Evolutionary conservation across 2,888 invertebrate species (phyloP), one percentile per base, ranked within the genome.

Genomic region (Macropis europaea): DNA sequence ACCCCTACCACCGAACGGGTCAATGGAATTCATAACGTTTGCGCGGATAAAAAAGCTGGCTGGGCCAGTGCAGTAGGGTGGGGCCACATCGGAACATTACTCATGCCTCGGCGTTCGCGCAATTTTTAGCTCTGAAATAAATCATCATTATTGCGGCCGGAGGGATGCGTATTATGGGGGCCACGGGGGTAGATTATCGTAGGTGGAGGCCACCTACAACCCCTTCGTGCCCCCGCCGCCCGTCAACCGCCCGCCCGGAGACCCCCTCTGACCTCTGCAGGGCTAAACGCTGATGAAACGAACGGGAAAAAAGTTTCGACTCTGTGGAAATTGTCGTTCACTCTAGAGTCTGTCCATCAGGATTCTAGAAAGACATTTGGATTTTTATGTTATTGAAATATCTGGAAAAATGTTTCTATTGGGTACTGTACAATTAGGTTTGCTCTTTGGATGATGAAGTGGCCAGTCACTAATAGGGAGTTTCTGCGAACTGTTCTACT

Each of bases 71-170:
- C 72, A 59, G 66, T 66, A 73, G 78, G 81, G 82, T 79, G 81
- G 82, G 82, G 82, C 79, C 89, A 90, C 88, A 90, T 88, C 88
- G 89, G 90, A 89, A 90, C 91, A 91, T 91, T 91, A 91, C 90
- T 91, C 91, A 91, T 91, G 89, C 90, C 90, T 90, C 90, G 90
- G 91, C 90, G 90, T 90, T 90, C 90, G 91, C 90, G 91, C 91
- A 91, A 91, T 91, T 91, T 91, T 91, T 91, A 90, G 88, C 91
- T 89, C 90, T 82, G 90, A 90, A 90, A 92, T 92, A 92, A 92
- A 92, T 92, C 92, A 92, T 92, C 92, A 92, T 92, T 92, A 92
- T 92, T 91, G 83, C 83, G 91, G 91, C 90, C 90, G 87, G 88
- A 89, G 86, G 86, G 87, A 84, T 86, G 86, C 85, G 85, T 85